phyloP scores from a whole-genome alignment of 2,888 invertebrate species.

The Sesia apiformis region DNA sequence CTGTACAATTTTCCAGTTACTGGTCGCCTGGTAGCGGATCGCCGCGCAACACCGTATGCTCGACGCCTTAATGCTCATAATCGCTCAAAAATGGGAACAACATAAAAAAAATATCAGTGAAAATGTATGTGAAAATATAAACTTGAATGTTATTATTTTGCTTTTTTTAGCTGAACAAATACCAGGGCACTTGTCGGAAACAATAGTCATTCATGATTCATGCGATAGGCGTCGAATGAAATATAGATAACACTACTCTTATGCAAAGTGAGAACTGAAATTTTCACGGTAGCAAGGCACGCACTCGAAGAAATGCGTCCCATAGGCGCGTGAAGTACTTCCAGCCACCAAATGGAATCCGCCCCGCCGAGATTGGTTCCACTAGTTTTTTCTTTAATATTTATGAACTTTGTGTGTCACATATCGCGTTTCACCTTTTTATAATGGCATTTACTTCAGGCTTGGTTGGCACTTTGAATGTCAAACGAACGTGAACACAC shows the following conservation, averaged over 20 bases:
- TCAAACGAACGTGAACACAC: constrained; percentile 37
- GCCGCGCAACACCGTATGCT: too few relatives aligned
- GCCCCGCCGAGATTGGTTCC: constrained; percentile 56
- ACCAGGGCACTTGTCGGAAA: constrained; percentile 46
- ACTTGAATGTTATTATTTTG: background rate
- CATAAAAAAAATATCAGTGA: too few relatives aligned
- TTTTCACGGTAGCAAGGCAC: constrained; percentile 47
- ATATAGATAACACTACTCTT: constrained; percentile 57
- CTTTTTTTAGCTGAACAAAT: constrained; percentile 13
- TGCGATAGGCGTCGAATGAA: constrained; percentile 53
- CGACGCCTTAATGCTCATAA: too few relatives aligned
- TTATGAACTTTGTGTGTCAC: constrained; percentile 56
- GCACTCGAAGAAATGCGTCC: constrained; percentile 49
- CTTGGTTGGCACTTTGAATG: constrained; percentile 44
- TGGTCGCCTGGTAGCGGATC: too few relatives aligned
- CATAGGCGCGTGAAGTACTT: constrained; percentile 34
- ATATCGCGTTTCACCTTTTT: constrained; percentile 50
- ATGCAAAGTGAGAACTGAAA: constrained; percentile 58
- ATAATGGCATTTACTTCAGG: constrained; percentile 54
- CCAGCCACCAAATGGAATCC: constrained; percentile 51
- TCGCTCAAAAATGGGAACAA: too few relatives aligned
- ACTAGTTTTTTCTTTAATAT: constrained; percentile 66
- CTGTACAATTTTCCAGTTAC: too few relatives aligned
- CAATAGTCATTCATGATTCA: constrained; percentile 64
- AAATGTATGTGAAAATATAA: constrained; percentile 6